phyloP scores from a whole-genome alignment of 1,140 invertebrate genomes.

The Dolichoris vasculosae region DNA sequence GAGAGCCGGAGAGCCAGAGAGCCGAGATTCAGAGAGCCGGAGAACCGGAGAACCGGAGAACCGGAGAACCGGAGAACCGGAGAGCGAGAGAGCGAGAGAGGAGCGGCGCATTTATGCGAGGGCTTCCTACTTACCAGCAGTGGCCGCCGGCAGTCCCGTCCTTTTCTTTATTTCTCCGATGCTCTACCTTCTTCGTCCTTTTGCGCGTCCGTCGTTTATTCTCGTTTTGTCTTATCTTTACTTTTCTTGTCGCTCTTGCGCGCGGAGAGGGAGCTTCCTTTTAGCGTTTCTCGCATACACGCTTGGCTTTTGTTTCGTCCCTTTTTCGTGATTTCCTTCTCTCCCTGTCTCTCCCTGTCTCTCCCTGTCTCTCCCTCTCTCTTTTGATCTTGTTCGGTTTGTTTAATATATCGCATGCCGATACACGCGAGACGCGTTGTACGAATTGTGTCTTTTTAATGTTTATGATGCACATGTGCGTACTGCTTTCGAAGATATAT shows the following conservation, averaged over 20 bases:
- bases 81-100: constrained; percentile 8
- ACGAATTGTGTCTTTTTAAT: constrained; percentile 38
- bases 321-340: constrained; percentile 10
- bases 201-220: constrained; percentile 32
- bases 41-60: background rate
- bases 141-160: background rate
- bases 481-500: constrained; percentile 15
- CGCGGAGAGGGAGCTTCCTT: background rate
- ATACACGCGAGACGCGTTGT: constrained; percentile 31
- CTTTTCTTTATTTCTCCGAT: constrained; percentile 32
- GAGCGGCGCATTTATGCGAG: constrained; percentile 31
- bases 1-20: background rate
- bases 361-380: background rate
- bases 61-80: background rate
- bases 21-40: too few relatives aligned
- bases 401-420: constrained; percentile 32
- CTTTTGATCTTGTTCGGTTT: constrained; percentile 26
- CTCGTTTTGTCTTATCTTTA: constrained; percentile 39
- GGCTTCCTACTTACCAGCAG: constrained; percentile 43
- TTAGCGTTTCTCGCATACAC: constrained; percentile 35
- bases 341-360: background rate
- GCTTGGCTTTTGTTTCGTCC: constrained; percentile 23
- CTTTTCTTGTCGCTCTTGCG: constrained; percentile 23
- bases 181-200: constrained; percentile 21
- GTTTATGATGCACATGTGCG: constrained; percentile 37